phyloP scores from a whole-genome alignment of 2,888 invertebrate genomes.

The Polymixis flavicincta region DNA sequence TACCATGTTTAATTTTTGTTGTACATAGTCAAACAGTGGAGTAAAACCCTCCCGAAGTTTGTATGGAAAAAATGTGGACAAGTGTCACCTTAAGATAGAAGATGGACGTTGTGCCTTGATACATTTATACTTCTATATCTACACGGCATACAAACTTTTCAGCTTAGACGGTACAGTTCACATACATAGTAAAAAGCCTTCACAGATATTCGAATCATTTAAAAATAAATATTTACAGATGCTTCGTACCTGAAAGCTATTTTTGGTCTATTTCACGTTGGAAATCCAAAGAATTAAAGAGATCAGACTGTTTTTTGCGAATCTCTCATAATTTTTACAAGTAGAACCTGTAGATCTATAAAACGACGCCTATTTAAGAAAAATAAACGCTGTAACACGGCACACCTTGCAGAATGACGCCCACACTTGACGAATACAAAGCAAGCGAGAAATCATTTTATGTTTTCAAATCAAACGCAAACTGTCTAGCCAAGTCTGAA shows the following conservation, averaged over 20 bases:
- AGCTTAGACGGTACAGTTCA: neutral
- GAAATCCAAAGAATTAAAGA: neutral
- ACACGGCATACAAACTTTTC: neutral
- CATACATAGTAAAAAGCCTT: neutral
- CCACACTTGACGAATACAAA: slow-evolving; percentile 53
- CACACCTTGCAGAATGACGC: slow-evolving; percentile 31
- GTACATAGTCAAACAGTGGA: no score
- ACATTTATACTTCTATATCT: neutral
- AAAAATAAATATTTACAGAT: neutral
- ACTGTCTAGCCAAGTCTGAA: slow-evolving; percentile 25
- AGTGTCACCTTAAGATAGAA: neutral
- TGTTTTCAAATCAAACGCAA: slow-evolving; percentile 38
- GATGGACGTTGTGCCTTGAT: neutral
- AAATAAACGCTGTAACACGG: slow-evolving; percentile 40
- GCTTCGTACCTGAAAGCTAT: neutral
- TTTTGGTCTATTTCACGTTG: neutral
- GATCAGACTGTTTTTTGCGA: neutral
- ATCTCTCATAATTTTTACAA: slow-evolving; percentile 32
- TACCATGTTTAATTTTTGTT: no score
- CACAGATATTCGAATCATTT: neutral
- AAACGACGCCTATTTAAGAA: slow-evolving; percentile 27
- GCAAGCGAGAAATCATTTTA: slow-evolving; percentile 41
- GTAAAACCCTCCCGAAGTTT: no score
- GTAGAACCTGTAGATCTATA: slow-evolving; percentile 31
- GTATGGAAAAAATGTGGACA: no score